Percentiles rank a stretch among this genome's conserved stretches.
phyloP scores from a whole-genome alignment of 1,140 invertebrate species.

The Probaryconus sp. region DNA sequence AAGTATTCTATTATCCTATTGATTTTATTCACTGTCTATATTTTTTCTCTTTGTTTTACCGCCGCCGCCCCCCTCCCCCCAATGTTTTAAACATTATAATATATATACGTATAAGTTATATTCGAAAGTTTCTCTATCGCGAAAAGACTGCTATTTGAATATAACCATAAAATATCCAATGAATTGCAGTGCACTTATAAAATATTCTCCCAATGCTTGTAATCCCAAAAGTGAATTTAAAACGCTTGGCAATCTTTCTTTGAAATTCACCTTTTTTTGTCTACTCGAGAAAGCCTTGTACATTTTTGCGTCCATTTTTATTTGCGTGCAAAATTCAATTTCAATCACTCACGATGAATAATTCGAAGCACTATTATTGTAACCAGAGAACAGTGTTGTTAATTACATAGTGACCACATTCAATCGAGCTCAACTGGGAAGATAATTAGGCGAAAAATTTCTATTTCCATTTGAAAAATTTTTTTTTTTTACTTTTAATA shows the following conservation, averaged over 20 bases:
- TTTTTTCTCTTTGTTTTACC: constrained; percentile 16
- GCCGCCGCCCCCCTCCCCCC: no score
- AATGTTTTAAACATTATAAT: constrained; percentile 4
- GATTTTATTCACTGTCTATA: constrained; percentile 6
- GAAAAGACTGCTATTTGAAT: background rate
- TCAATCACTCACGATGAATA: constrained; percentile 42
- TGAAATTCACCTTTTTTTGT: no score
- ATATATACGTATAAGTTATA: constrained; percentile 3
- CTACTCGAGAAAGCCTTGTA: no score
- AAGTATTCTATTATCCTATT: constrained; percentile 18
- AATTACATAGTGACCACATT: constrained; percentile 47
- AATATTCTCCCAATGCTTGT: constrained; percentile 2
- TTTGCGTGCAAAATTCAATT: constrained; percentile 39
- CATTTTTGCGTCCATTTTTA: no score
- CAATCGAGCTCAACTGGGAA: constrained; percentile 37
- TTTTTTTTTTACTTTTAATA: no score
- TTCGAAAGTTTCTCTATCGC: no score
- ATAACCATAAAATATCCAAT: constrained; percentile 4
- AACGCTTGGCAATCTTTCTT: background rate
- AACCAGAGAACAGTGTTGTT: constrained; percentile 34
- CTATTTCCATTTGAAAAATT: no score
- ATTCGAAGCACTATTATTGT: constrained; percentile 39
- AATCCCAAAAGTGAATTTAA: constrained; percentile 6
- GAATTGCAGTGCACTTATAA: constrained; percentile 4
- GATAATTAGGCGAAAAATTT: no score